Conservation (phyloP, 2,888 invertebrate species). For the Cheilosia urbana region DNA sequence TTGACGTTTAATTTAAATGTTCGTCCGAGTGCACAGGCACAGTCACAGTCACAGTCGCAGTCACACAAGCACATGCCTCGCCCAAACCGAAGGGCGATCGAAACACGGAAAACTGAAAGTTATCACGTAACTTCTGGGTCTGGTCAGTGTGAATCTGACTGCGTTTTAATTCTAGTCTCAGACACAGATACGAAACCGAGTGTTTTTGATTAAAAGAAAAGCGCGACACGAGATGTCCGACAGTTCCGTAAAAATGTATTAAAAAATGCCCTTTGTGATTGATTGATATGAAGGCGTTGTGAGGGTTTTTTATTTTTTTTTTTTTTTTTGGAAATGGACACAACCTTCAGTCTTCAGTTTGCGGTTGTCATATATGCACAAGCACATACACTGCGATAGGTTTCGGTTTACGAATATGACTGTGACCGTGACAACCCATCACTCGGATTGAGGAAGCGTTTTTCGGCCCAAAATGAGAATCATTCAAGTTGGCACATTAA, state of each 20-base stretch:
- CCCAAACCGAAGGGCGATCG: conserved; percentile 30
- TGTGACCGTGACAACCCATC: conserved; percentile 59
- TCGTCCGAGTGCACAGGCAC: conserved; percentile 29
- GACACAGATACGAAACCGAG: conserved; percentile 26
- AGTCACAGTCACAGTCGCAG: neutral
- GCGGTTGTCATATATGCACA: conserved; percentile 10
- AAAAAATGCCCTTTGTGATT: conserved; percentile 55
- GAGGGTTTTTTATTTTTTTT: neutral
- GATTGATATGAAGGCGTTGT: conserved; percentile 68
- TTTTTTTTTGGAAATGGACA: conserved; percentile 16
- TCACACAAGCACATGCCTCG: conserved; percentile 33
- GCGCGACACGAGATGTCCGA: conserved; percentile 39
- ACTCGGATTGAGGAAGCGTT: conserved; percentile 29
- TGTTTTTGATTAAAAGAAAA: conserved; percentile 62
- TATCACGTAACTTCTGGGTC: conserved; percentile 35
- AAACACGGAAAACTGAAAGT: conserved; percentile 45
- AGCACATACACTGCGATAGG: neutral
- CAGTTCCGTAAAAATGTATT: conserved; percentile 1
- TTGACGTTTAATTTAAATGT: conserved; percentile 75
- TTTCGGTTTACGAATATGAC: conserved; percentile 11
- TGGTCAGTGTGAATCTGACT: conserved; percentile 10
- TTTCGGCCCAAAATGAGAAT: conserved; percentile 20
- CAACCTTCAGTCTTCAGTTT: conserved; percentile 16
- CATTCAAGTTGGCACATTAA: conserved; percentile 61
- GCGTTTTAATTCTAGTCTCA: conserved; percentile 63